phyloP scores from a whole-genome alignment of 1,140 invertebrate genomes.

The Meteorus sp. region DNA sequence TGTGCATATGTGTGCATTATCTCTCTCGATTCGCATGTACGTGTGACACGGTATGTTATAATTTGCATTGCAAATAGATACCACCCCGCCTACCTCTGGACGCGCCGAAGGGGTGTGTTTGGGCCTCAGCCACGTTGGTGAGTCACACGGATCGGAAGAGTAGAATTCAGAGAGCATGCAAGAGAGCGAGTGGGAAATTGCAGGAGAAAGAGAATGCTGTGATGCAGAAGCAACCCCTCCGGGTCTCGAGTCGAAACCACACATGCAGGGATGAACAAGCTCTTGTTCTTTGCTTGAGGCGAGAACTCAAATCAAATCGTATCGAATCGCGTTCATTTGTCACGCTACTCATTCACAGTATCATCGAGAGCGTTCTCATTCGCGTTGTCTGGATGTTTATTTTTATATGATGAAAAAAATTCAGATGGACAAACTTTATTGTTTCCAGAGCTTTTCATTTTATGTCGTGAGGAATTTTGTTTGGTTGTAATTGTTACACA shows the following conservation, averaged over 20 bases:
- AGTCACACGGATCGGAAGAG: constrained; percentile 38
- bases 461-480: too few relatives aligned
- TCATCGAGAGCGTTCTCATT: constrained; percentile 17
- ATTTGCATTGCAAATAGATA: constrained; percentile 42
- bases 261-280: constrained; percentile 26
- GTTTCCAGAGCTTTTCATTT: too few relatives aligned
- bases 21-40: constrained; percentile 5
- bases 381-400: too few relatives aligned
- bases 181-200: constrained; percentile 8
- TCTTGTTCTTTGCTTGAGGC: constrained; percentile 26
- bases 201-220: too few relatives aligned
- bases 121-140: constrained; percentile 21
- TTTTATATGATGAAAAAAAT: too few relatives aligned
- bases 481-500: too few relatives aligned
- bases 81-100: constrained; percentile 16
- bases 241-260: too few relatives aligned
- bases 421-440: too few relatives aligned
- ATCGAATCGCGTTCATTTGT: constrained; percentile 23
- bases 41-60: constrained; percentile 31
- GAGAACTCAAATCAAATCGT: constrained; percentile 29
- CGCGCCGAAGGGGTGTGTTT: constrained; percentile 23
- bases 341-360: constrained; percentile 26
- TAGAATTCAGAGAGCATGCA: constrained; percentile 4
- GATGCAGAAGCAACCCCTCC: too few relatives aligned
- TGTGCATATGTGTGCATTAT: constrained; percentile 21